Evolutionary conservation across 2,888 invertebrate genomes (phyloP), one percentile per base, ranked within the genome.

Genomic region (Dynastes grantii): DNA sequence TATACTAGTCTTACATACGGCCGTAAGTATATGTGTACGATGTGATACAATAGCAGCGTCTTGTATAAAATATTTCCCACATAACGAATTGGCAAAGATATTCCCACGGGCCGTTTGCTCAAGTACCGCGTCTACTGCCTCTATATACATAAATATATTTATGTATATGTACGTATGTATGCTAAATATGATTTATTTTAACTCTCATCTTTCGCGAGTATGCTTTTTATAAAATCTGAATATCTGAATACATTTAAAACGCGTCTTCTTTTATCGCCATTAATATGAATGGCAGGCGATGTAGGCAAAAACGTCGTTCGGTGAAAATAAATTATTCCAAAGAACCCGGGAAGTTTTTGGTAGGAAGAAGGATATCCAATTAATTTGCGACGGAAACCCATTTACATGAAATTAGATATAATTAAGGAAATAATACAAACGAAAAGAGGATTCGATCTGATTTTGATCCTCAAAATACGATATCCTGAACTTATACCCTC

Each of bases 181-280:
- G 61, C 61, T 75, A 75, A 75, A 75, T 75, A 61, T 75, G 73
- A 75, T 75, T 75, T 75, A 61, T 61, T 75, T 61, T 75, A 75
- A 75, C 73, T 45, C 40, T 67, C 65, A 63, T 75, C 73, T 61
- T 63, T 22, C 27, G 61, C 61, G 61, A 63, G 61, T 63, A 61
- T 45, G 73, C 73, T 75, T 75, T 75, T 75, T 75, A 75, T 75
- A 61, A 75, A 75, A 75, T 75, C 73, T 75, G 45, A 75, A 75
- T 75, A 75, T 75, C 55, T 75, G 61, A 75, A 75, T 75, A 58
- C 22, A 58, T 58, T 61, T 40, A 75, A 75, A 75, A 45, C 5
- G 61, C 61, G 55, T 61, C 61, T 40, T 45, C 61, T 55, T 49
- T 75, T 22, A 58, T 22, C 8, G 22, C 22, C 22, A 58, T 58